These are phyloP conservation scores for Spinus pinus DNA, from an alignment of 2,797 vertebrate species.

Conservation along the genomic window DNA sequence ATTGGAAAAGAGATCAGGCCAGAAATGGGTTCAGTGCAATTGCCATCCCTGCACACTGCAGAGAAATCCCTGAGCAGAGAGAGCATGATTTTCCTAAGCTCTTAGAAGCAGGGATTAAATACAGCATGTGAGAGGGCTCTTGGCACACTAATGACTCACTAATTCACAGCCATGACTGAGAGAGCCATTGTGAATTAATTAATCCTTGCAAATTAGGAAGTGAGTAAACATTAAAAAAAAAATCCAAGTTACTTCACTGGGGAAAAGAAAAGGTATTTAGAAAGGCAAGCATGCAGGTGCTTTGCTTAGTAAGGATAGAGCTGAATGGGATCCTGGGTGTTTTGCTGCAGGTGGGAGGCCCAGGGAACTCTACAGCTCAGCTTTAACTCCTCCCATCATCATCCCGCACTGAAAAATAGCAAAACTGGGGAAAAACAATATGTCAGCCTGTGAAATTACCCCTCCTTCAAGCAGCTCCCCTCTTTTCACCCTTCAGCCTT, in stretches of 20 bases:
- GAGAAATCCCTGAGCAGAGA: background rate
- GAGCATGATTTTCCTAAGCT: background rate
- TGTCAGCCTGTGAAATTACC: background rate
- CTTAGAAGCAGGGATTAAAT: conserved; percentile 12
- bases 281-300: background rate
- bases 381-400: background rate
- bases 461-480: background rate
- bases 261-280: background rate
- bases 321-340: background rate
- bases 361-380: background rate
- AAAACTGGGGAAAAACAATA: background rate
- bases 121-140: background rate
- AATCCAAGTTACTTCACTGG: background rate
- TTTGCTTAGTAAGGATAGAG: background rate
- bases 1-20: background rate
- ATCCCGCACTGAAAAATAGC: background rate
- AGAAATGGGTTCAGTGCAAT: background rate
- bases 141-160: background rate
- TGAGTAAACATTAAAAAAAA: background rate
- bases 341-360: background rate
- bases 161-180: background rate
- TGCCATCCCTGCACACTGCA: background rate
- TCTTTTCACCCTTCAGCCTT: background rate
- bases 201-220: conserved; percentile 24
- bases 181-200: conserved; percentile 14